These are phyloP conservation scores for Polyodon spathula DNA, from an alignment of 2,113 vertebrate species.

Conservation along the genomic window DNA sequence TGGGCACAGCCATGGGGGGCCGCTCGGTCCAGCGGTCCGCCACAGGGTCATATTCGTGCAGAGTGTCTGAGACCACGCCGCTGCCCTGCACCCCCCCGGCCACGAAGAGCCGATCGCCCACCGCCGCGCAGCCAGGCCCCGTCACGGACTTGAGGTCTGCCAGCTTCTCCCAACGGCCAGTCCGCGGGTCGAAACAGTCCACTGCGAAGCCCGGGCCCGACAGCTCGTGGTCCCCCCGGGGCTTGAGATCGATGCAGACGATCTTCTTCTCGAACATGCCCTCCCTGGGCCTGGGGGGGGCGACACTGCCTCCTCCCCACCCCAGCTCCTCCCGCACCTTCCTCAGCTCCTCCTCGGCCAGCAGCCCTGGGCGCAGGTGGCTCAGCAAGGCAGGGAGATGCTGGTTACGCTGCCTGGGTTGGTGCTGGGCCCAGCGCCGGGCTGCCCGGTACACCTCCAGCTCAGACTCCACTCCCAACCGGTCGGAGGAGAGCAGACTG, in stretches of 20 bases:
- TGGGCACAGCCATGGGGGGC: constrained; percentile 51
- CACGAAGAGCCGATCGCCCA: constrained; percentile 60
- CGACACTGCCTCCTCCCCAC: constrained; percentile 19
- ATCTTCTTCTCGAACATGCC: constrained; percentile 76
- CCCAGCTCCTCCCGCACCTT: constrained; percentile 60
- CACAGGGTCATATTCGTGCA: constrained; percentile 64
- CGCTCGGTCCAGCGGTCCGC: constrained; percentile 56
- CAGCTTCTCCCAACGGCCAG: constrained; percentile 66
- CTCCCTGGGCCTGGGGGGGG: constrained; percentile 54
- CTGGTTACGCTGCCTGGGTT: constrained; percentile 47
- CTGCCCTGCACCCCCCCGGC: constrained; percentile 58
- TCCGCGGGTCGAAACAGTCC: constrained; percentile 64
- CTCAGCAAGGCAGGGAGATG: constrained; percentile 59
- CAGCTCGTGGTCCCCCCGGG: constrained; percentile 51
- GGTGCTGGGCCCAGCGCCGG: constrained; percentile 63
- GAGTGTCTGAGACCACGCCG: constrained; percentile 52
- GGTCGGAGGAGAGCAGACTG: constrained; percentile 65
- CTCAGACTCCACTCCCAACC: constrained; percentile 63
- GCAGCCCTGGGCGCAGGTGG: constrained; percentile 59
- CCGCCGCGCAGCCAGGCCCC: constrained; percentile 58
- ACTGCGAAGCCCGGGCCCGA: constrained; percentile 50
- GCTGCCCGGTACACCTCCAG: constrained; percentile 62
- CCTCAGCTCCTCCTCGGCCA: constrained; percentile 57
- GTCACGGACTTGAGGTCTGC: constrained; percentile 58
- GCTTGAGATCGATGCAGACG: constrained; percentile 62